Evolutionary conservation across 2,888 invertebrate species (phyloP).

Genomic region (Andrena bicolor): DNA sequence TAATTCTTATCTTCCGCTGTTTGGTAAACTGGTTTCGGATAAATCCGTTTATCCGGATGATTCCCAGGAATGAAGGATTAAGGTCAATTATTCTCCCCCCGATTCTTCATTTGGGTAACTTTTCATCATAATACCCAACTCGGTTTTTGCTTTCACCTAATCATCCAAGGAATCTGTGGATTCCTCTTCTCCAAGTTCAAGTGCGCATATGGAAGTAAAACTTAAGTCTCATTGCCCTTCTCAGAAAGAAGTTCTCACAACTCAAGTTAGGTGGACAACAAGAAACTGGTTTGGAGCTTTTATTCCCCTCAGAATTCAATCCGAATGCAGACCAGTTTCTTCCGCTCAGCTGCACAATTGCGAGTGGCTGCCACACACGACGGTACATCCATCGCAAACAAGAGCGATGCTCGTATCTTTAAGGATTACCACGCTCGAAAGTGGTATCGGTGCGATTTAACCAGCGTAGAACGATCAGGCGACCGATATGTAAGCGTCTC

Average conservation of each 20-base stretch:
- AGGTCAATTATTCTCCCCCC: neutral
- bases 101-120: neutral
- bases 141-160: neutral
- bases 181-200: neutral
- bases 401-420: neutral
- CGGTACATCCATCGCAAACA: neutral
- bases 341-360: too few relatives aligned
- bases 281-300: too few relatives aligned
- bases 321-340: too few relatives aligned
- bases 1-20: too few relatives aligned
- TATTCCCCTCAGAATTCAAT: too few relatives aligned
- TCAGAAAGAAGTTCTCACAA: too few relatives aligned
- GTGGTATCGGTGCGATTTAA: constrained; percentile 1
- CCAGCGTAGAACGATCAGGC: neutral
- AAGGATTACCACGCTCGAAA: neutral
- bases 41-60: too few relatives aligned
- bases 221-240: neutral
- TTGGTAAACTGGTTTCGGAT: too few relatives aligned
- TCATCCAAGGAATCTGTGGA: neutral
- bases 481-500: constrained; percentile 39
- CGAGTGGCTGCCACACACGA: too few relatives aligned
- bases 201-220: neutral
- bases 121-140: neutral
- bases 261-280: too few relatives aligned
- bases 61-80: too few relatives aligned